Evolutionary conservation across 1,140 invertebrate species (phyloP).

Genomic region (Scylla paramamosain): DNA sequence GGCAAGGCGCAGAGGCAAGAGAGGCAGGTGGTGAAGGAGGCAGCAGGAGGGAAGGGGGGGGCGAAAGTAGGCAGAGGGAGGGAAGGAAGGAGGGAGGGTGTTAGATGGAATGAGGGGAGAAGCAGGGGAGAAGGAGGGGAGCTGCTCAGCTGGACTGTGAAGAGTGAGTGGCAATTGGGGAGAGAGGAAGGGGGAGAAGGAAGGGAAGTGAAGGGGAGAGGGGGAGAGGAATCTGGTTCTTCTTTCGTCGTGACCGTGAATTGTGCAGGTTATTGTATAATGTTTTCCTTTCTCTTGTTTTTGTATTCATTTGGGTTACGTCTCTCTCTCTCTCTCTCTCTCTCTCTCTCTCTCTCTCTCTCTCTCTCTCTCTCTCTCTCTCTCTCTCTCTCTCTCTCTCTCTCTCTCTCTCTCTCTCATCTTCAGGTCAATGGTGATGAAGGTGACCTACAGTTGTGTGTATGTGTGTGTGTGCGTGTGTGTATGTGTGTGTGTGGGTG

Average conservation of each 20-base stretch:
- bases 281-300: not conserved
- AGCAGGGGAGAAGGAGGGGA: not conserved
- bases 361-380: slow-evolving; percentile 24
- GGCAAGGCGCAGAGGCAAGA: not conserved
- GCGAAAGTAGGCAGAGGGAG: not conserved
- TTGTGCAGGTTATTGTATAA: not conserved
- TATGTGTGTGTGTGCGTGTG: not conserved
- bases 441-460: not conserved
- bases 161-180: not conserved
- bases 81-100: not conserved
- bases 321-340: slow-evolving; percentile 21
- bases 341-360: slow-evolving; percentile 42
- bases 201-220: slow-evolving; percentile 23
- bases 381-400: slow-evolving; percentile 38
- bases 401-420: slow-evolving; percentile 27
- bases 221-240: not conserved
- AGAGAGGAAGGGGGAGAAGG: not conserved
- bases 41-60: not conserved
- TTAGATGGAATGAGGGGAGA: not conserved
- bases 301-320: not conserved
- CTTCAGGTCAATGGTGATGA: not conserved
- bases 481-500: not conserved
- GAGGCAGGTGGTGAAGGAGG: not conserved
- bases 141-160: slow-evolving; percentile 31
- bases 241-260: not conserved